Evolutionary conservation across 2,797 vertebrate species (phyloP).

Genomic region (Sardinella longiceps): DNA sequence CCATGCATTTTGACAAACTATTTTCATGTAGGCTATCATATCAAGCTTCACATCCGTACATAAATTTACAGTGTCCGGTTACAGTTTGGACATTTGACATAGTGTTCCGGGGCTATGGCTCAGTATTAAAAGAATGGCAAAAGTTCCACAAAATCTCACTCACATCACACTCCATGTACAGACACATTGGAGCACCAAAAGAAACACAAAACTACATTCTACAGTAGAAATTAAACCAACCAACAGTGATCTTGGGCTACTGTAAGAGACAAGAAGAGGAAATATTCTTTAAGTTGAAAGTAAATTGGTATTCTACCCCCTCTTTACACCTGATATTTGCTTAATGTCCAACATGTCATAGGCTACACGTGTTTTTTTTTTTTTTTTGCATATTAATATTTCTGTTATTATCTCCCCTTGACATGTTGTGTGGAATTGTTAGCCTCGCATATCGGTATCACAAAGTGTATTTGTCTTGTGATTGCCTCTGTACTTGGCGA

Average conservation of each 20-base stretch:
- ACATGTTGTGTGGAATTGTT: conserved; percentile 5
- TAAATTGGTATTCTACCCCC: background rate
- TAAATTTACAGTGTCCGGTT: conserved; percentile 8
- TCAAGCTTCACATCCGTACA: conserved; percentile 22
- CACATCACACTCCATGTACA: background rate
- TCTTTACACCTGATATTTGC: background rate
- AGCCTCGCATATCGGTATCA: background rate
- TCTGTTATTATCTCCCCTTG: background rate
- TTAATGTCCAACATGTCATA: background rate
- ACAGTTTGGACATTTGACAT: conserved; percentile 24
- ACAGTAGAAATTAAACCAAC: background rate
- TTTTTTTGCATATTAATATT: background rate
- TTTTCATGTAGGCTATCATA: conserved; percentile 3
- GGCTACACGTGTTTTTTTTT: background rate
- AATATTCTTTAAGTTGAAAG: no score
- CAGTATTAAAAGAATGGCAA: conserved; percentile 15
- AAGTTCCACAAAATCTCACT: background rate
- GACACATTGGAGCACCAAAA: background rate
- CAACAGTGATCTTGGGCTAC: background rate
- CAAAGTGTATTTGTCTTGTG: conserved; percentile 29
- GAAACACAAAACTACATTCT: background rate
- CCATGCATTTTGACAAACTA: background rate
- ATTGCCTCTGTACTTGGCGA: conserved; percentile 17
- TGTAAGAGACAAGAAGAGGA: background rate
- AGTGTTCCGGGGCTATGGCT: conserved; percentile 5